These are phyloP conservation scores for Tethya wilhelma DNA, from an alignment of 37 sponge, comb jelly and placozoan genomes.

Conservation along the genomic window DNA sequence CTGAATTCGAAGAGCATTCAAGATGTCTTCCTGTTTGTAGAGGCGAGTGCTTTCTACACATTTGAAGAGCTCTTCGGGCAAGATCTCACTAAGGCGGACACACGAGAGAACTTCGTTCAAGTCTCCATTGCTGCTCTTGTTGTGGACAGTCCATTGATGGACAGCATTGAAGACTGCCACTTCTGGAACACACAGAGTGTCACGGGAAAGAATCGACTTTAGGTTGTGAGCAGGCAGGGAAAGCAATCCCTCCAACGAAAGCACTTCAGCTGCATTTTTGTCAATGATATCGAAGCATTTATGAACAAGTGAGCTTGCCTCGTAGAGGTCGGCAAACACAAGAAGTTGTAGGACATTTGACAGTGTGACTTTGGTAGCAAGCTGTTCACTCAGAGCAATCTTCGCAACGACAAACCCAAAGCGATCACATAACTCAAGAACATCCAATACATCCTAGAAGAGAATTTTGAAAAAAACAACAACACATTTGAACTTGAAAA, in stretches of 20 bases:
- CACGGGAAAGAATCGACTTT: conserved; percentile 11
- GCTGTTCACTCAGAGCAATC: conserved; percentile 40
- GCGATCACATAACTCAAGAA: conserved; percentile 59
- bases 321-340: conserved; percentile 23
- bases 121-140: background rate
- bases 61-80: conserved; percentile 6
- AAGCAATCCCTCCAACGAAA: background rate
- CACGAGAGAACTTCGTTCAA: background rate
- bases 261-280: conserved; percentile 16
- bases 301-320: background rate
- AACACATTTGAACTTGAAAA: background rate
- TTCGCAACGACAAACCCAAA: conserved; percentile 41
- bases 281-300: conserved; percentile 44
- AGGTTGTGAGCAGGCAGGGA: conserved; percentile 3
- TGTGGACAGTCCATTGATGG: conserved; percentile 4
- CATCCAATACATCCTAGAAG: conserved; percentile 41
- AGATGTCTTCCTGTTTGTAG: background rate
- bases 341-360: conserved; percentile 30
- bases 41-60: background rate
- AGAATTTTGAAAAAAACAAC: too few species aligned
- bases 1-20: conserved; percentile 1
- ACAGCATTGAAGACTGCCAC: background rate
- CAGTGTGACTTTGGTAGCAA: conserved; percentile 32
- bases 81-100: conserved; percentile 25
- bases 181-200: conserved; percentile 5